Base-by-base conservation (phyloP, 2,888 invertebrate species). In the Cryptus armator region DNA sequence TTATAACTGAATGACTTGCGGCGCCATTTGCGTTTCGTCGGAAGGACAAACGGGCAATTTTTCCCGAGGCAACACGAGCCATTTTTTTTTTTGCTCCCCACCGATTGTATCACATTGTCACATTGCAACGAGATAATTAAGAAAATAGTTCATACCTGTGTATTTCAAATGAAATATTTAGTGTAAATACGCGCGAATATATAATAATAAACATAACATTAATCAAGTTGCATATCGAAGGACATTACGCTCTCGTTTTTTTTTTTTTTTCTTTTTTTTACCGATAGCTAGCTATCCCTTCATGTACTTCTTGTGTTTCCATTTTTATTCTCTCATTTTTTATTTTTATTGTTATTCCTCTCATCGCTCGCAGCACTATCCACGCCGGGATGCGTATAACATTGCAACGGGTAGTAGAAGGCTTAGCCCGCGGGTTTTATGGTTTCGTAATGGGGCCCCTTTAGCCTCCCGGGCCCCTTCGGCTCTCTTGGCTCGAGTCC, bases 391-490 rank as follows among this genome's bases (percentile, higher is more conserved):
- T 67, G 85, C 82, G 91, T 89, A 90, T 87, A 90, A 87, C 87
- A 88, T 89, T 88, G 88, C 87, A 89, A 75, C 86, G 78, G 43
- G 62, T 59, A 72, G 62, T 32, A 72, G 43, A 66, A 88, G 86
- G 88, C 90, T 89, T 89, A 89, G 88, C 89, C 88, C 86, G 87
- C 88, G 87, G 86, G 87, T 91, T 92, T 92, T 92, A 92, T 89
- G 91, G 89, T 86, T 88, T 86, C 87, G 90, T 92, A 92, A 92
- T 91, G 89, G 90, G 37, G 89, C 91, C 91, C 90, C 89, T 90
- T 86, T 89, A 85, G 89, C 87, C 86, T 87, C 88, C 86, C 86
- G 85, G 71, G 83, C 75, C 79, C 66, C 66, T 32, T 6, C 59
- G 46, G 79, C 51, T 46, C 64, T 66, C 66, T 71, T 66, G 64